Evolutionary conservation across 2,888 invertebrate species (phyloP).

Genomic region (Eupithecia subumbrata): DNA sequence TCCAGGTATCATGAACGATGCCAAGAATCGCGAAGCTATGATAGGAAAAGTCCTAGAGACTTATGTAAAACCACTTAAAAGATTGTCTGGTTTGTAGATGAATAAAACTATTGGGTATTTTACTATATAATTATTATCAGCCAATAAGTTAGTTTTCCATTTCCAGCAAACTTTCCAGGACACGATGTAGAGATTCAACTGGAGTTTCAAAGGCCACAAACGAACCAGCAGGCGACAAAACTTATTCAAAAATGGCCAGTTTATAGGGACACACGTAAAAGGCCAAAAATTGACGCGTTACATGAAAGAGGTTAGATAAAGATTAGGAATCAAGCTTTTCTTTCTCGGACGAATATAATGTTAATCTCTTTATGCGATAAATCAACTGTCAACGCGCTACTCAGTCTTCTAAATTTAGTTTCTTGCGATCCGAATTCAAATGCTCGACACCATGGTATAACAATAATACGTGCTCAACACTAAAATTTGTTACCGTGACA

Average conservation of each 20-base stretch:
- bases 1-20: not conserved
- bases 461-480: not conserved
- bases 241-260: not conserved
- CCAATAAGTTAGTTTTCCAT: not conserved
- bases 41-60: conserved; percentile 47
- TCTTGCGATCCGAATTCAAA: too few relatives aligned
- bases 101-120: not conserved
- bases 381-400: not conserved
- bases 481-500: not conserved
- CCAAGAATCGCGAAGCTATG: conserved; percentile 1
- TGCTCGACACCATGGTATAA: not conserved
- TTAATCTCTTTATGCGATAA: not conserved
- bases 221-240: not conserved
- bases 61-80: conserved; percentile 51
- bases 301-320: conserved; percentile 3
- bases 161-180: conserved; percentile 64
- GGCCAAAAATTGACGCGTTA: not conserved
- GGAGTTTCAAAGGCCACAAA: conserved; percentile 49
- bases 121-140: not conserved
- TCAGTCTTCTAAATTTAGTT: not conserved
- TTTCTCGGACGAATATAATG: not conserved
- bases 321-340: not conserved
- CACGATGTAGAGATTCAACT: conserved; percentile 68
- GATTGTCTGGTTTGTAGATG: conserved; percentile 49
- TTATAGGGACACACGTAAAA: not conserved